Conservation (phyloP, 2,888 invertebrate genomes). For the Oscheius myriophilus region DNA sequence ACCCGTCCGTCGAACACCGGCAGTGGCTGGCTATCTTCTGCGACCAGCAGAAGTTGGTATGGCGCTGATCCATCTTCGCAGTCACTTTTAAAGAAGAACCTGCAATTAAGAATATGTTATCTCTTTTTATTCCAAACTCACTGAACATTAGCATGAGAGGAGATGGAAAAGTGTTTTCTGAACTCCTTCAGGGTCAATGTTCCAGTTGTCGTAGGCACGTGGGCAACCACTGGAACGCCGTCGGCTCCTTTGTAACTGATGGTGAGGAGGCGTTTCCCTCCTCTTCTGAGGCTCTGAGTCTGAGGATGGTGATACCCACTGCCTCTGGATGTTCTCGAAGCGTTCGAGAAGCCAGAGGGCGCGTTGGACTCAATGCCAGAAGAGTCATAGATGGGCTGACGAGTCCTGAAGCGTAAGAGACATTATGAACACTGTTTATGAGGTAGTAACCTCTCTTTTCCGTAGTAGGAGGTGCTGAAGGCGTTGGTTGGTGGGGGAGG, state of each 20-base stretch:
- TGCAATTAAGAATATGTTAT: conserved; percentile 16
- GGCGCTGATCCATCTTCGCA: conserved; percentile 58
- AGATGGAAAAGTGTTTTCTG: conserved; percentile 54
- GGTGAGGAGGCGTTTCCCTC: neutral
- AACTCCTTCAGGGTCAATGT: conserved; percentile 58
- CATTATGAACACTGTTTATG: neutral
- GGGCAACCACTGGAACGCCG: conserved; percentile 62
- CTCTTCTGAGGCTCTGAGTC: conserved; percentile 9
- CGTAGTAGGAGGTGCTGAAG: conserved; percentile 1
- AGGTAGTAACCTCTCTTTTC: conserved; percentile 10
- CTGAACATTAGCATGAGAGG: conserved; percentile 48
- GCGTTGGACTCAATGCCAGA: conserved; percentile 53
- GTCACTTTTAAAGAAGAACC: conserved; percentile 59
- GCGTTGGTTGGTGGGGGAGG: neutral
- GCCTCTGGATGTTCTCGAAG: conserved; percentile 11
- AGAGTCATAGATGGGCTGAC: conserved; percentile 39
- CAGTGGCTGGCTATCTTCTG: conserved; percentile 47
- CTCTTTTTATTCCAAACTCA: conserved; percentile 43
- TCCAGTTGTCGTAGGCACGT: conserved; percentile 48
- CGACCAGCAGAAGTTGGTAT: conserved; percentile 52
- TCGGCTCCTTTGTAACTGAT: conserved; percentile 36
- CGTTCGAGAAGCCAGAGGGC: conserved; percentile 44
- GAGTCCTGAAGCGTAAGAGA: neutral
- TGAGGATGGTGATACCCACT: conserved; percentile 17
- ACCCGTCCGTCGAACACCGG: conserved; percentile 49